A percentile compares a stretch with the other conserved stretches of the same genome.
These are phyloP conservation scores for Hoplodrina ambigua DNA, from an alignment of 2,888 invertebrate species.

Conservation along the genomic window DNA sequence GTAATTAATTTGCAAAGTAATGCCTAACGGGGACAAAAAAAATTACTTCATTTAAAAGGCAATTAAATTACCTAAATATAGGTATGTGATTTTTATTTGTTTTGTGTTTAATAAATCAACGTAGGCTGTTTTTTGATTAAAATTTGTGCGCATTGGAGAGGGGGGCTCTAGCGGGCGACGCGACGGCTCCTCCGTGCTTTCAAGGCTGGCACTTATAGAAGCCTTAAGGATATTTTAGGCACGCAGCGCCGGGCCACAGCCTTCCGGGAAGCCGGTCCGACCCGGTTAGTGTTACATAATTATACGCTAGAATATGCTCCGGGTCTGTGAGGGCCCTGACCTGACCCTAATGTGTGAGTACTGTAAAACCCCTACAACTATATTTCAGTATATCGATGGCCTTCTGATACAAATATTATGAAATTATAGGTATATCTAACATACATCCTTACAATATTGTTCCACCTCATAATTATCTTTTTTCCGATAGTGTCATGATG, in stretches of 20 bases:
- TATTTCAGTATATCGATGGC: conserved; percentile 3
- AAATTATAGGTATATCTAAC: too few species aligned
- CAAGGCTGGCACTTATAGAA: too few species aligned
- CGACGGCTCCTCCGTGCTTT: too few species aligned
- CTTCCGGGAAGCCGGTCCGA: not conserved
- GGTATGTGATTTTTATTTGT: too few species aligned
- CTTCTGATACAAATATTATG: not conserved
- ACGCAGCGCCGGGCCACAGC: conserved; percentile 1
- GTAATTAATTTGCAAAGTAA: too few species aligned
- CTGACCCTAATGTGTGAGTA: not conserved
- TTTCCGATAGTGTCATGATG: not conserved
- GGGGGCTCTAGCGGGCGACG: too few species aligned
- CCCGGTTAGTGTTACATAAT: conserved; percentile 1
- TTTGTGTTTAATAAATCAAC: too few species aligned
- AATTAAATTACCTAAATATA: too few species aligned
- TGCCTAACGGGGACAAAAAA: too few species aligned
- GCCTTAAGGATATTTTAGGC: not conserved
- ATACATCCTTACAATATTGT: not conserved
- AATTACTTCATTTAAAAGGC: too few species aligned
- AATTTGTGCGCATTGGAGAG: too few species aligned
- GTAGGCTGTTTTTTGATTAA: too few species aligned
- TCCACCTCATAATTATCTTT: not conserved
- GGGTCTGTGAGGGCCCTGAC: not conserved
- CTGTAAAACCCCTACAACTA: not conserved
- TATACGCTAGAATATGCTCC: conserved; percentile 8